Evolutionary conservation across 2,797 vertebrate species (phyloP).

Genomic region (Fistularia tabacaria): DNA sequence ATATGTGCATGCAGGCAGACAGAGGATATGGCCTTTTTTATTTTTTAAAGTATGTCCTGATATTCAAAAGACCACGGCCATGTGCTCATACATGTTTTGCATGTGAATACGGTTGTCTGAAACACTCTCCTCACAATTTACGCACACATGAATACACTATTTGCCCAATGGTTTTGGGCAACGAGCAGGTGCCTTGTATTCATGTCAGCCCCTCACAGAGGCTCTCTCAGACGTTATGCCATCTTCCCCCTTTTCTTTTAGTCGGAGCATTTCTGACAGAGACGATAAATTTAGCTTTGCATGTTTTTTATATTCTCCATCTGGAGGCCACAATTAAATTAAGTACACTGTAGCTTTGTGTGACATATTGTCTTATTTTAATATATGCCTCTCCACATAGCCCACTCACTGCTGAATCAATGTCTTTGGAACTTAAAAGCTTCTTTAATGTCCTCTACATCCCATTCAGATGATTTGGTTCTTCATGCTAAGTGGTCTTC

Average conservation of each 20-base stretch:
- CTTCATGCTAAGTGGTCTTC: constrained; percentile 8
- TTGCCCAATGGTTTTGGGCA: too few species aligned
- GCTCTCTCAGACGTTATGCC: background rate
- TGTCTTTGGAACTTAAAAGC: constrained; percentile 35
- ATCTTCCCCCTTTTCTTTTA: constrained; percentile 1
- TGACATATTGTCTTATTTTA: constrained; percentile 18
- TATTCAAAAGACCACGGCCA: background rate
- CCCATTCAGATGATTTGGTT: constrained; percentile 19
- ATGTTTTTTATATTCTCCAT: constrained; percentile 23
- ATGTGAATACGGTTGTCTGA: background rate
- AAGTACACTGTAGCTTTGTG: constrained; percentile 28
- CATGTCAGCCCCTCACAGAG: background rate
- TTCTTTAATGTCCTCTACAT: constrained; percentile 13
- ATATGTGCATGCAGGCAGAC: constrained; percentile 25
- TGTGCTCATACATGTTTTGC: background rate
- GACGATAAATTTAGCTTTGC: constrained; percentile 22
- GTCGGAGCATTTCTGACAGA: constrained; percentile 28
- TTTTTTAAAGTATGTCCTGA: background rate
- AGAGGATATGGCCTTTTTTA: constrained; percentile 14
- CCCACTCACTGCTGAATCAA: constrained; percentile 18
- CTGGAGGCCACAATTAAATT: constrained; percentile 39
- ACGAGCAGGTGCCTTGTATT: constrained; percentile 11
- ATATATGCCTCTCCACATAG: constrained; percentile 16
- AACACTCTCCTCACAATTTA: background rate
- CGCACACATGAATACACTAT: background rate